Base-by-base conservation (phyloP, 2,113 vertebrate species). In the Oncorhynchus clarkii region DNA sequence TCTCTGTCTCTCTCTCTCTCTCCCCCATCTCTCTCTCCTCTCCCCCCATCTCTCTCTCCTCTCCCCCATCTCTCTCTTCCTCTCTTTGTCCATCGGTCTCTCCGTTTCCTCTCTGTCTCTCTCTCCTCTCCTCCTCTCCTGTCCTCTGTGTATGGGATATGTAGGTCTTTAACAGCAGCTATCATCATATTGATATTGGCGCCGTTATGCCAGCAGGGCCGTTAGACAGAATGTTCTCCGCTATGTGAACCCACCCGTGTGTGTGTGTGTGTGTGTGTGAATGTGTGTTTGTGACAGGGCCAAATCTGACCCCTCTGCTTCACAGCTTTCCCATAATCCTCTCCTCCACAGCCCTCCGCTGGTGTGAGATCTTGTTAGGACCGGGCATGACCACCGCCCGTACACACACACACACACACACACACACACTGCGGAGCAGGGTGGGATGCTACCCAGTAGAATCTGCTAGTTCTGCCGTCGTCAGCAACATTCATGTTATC, bases 241-340 rank as follows among this genome's bases (percentile, higher is more conserved):
- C 51, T 57, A 24, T 18, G 9, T 31, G 34, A 14, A n/a, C 57
- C 65, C 22, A 11, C n/a, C 34, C 27, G 13, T 34, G 9, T 39
- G 16, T 29, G 54, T 66, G 64, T 67, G 27, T 60, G 71, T 31
- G 71, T 34, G 54, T n/a, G 71, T 72, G 71, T 72, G 51, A n/a
- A 14, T 59, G 71, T 72, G 51, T 16, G n/a, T 57, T 26, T 60
- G 59, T 45, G 70, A 29, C 39, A 76, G 12, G 3, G n/a, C 26
- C 13, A 34, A 31, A 14, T 5, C 27, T 14, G 26, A 16, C 29
- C 14, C n/a, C 27, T 34, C 29, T 67, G 3, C 4, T 14, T 3
- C 31, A 84, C 76, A 70, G 70, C 26, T 80, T 64, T 76, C 74
- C 82, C 77, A 71, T 88, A 89, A 90, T 89, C 86, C 78, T 70